Evolutionary conservation across 2,888 invertebrate species (phyloP), one percentile per base, ranked within the genome.

Genomic region (Ditula angustiorana): DNA sequence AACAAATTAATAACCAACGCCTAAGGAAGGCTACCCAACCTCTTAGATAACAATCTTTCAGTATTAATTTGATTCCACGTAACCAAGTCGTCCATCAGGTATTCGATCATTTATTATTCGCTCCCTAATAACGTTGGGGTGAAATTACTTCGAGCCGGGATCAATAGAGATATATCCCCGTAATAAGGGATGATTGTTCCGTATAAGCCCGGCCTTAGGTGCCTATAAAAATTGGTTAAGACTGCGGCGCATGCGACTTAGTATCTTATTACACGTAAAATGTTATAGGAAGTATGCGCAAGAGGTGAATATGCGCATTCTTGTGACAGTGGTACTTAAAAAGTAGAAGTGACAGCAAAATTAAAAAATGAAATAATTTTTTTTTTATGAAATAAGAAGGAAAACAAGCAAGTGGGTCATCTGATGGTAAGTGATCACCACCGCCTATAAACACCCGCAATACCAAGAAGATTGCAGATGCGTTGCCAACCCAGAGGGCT

Each of bases 161-260:
- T 71, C 67, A 69, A 68, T 70, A 71, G 70, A 73, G 72, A 74
- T 74, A 68, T 61, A 56, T 56, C 28, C 57, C 69, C 30, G 67
- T 76, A 78, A 77, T 76, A 74, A 72, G 71, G 73, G 70, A 69
- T 72, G 74, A 79, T 74, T 73, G 75, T 76, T 73, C 73, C 69
- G 66, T 66, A 69, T 71, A 71, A 72, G 72, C 70, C 64, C 61
- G 67, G 60, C 63, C 68, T 64, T 59, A 57, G 60, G 67, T 67
- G 69, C 68, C 70, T 70, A 73, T 71, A 69, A 35, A 46, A 37
- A 55, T 55, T 55, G 53, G 53, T 55, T 35, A 53, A 24, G 16
- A 52, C 19, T 52, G 5, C 19, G 11, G 5, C 33, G 13, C n/a
- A 52, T 28, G 19, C 21, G 19, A 2, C 10, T 16, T 8, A 7